Percentiles rank a stretch among this genome's conserved stretches.
These are phyloP conservation scores for Nomada hirtipes DNA, from an alignment of 2,888 invertebrate genomes.

Conservation along the genomic window DNA sequence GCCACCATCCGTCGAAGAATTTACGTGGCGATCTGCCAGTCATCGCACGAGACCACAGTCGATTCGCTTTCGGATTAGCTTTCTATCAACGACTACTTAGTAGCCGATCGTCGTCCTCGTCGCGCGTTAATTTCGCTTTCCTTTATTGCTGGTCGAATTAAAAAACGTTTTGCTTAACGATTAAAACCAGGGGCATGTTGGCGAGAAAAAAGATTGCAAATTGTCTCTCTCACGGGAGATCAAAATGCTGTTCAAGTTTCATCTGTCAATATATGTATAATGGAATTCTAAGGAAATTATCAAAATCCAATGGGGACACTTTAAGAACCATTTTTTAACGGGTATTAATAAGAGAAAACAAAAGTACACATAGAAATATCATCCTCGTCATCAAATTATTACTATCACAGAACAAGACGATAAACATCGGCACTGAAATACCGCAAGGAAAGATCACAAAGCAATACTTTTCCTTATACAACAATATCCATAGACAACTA, in stretches of 20 bases:
- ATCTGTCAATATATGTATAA: too few relatives aligned
- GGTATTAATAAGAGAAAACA: too few relatives aligned
- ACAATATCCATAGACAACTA: too few relatives aligned
- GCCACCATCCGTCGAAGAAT: slow-evolving; percentile 63
- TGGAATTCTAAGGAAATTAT: too few relatives aligned
- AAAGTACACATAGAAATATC: too few relatives aligned
- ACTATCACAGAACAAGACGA: too few relatives aligned
- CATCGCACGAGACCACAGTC: slow-evolving; percentile 15
- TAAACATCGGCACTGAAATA: too few relatives aligned
- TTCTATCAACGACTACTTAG: slow-evolving; percentile 15
- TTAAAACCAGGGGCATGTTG: background rate
- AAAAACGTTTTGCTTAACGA: background rate
- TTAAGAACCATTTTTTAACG: too few relatives aligned
- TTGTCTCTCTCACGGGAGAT: background rate
- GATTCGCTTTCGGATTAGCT: slow-evolving; percentile 14
- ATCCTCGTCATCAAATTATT: too few relatives aligned
- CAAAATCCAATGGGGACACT: too few relatives aligned
- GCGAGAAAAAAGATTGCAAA: background rate
- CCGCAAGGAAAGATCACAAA: too few relatives aligned
- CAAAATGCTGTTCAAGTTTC: background rate
- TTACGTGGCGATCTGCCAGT: slow-evolving; percentile 69
- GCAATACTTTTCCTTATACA: too few relatives aligned
- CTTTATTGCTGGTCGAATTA: background rate
- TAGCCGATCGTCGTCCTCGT: background rate
- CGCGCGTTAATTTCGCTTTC: background rate